Evolutionary conservation across 2,888 invertebrate species (phyloP), one percentile per base, ranked within the genome.

Genomic region (Crioceris asparagi): DNA sequence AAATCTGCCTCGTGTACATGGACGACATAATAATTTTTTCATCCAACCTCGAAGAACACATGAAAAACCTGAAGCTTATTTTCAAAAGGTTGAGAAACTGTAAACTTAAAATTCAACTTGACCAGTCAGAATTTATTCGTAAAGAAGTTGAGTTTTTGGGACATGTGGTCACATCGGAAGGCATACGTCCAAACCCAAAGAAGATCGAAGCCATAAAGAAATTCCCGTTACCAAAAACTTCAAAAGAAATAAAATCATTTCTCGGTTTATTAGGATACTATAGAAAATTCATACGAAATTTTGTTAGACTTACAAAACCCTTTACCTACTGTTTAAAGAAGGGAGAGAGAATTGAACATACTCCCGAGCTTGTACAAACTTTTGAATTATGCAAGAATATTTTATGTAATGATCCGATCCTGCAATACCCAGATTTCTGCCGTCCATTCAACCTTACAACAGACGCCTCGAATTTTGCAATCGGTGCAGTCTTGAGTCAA

Each of bases 61-160:
- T 14, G 4, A 18, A 18, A 21, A 11, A 19, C 12, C 32, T 32
- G 4, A 4, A 11, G 10, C 7, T 14, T 11, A 32, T 32, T 2
- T 32, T 32, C 7, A 3, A n/a, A 6, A 12, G 12, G 6, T 32
- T 52, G 4, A 14, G 39, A 14, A 27, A 45, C 29, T 27, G 30
- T 2, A 47, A 48, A 19, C 35, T 57, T 5, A 53, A 55, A 43
- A 37, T 54, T 10, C 51, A 55, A 38, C 14, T 49, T 4, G 48
- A 50, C 15, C 55, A 55, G 42, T 49, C 38, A 1, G 46, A 55
- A 38, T 55, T 55, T 32, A 30, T 54, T 4, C 39, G 38, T 27
- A 48, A 49, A 15, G 47, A 50, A 45, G 42, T 57, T 1, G 47
- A 50, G 19, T 61, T 50, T 38, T 43, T 61, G 11, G 59, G 59